Conservation (phyloP, 2,888 invertebrate species). For the Tetheella fluctuosa region DNA sequence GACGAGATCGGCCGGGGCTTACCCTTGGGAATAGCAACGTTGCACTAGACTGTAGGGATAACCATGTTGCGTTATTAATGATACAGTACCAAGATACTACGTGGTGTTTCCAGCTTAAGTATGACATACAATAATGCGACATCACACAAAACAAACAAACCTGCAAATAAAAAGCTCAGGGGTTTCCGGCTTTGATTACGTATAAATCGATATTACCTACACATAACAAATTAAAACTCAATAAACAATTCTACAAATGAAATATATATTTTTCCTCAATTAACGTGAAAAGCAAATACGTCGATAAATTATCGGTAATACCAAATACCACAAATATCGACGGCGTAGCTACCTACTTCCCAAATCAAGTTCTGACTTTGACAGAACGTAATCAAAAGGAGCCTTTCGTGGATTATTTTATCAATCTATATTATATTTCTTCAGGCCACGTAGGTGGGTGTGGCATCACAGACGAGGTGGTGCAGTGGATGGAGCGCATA, state of each 20-base stretch:
- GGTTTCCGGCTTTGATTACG: no score
- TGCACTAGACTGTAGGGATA: neutral
- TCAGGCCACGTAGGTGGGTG: slow-evolving; percentile 93
- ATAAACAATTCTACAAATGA: no score
- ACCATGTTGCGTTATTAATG: neutral
- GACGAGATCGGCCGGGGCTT: neutral
- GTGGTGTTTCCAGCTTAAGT: neutral
- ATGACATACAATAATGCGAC: neutral
- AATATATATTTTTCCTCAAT: no score
- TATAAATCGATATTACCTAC: no score
- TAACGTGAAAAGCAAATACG: neutral
- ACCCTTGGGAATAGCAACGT: slow-evolving; percentile 1
- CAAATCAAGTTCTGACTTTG: neutral
- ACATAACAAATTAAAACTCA: no score
- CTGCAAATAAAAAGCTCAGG: neutral
- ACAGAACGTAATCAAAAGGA: neutral
- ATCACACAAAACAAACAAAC: neutral
- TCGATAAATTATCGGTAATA: no score
- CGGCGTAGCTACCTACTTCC: neutral
- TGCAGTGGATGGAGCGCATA: slow-evolving; percentile 96
- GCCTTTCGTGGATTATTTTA: neutral
- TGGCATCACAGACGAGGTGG: slow-evolving; percentile 93
- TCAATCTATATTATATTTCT: slow-evolving; percentile 26
- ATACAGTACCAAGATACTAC: neutral
- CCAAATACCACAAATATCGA: neutral